Percentiles rank a stretch among this genome's conserved stretches.
These are phyloP conservation scores for Alviniconcha marisindica DNA, from an alignment of 1,140 invertebrate genomes.

Conservation along the genomic window DNA sequence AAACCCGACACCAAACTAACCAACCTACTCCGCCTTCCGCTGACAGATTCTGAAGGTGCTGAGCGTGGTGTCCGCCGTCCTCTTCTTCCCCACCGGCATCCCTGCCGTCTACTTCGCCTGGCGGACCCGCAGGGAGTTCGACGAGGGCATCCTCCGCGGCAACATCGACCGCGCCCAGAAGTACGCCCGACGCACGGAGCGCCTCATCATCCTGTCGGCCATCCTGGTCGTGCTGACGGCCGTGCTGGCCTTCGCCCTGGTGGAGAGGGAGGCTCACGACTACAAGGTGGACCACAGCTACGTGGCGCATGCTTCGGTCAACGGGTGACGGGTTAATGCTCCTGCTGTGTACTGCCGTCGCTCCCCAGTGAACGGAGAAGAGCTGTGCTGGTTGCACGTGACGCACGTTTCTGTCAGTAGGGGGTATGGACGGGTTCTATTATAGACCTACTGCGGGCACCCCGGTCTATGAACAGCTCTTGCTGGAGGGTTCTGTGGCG, in stretches of 20 bases:
- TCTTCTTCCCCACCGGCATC: constrained; percentile 66
- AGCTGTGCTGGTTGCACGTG: no score
- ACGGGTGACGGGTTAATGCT: no score
- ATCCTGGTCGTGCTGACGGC: constrained; percentile 49
- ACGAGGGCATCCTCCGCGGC: constrained; percentile 57
- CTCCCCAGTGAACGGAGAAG: no score
- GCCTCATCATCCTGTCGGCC: constrained; percentile 58
- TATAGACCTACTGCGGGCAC: no score
- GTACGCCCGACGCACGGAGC: constrained; percentile 52
- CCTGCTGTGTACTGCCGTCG: no score
- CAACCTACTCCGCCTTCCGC: no score
- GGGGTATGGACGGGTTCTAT: no score
- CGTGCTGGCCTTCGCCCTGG: constrained; percentile 50
- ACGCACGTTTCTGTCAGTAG: no score
- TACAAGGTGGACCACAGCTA: constrained; percentile 4
- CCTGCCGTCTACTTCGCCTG: constrained; percentile 57
- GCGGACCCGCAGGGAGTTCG: constrained; percentile 58
- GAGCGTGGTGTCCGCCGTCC: background rate
- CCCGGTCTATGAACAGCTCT: no score
- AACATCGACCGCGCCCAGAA: constrained; percentile 62
- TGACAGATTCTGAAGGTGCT: constrained; percentile 43
- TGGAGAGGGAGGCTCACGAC: constrained; percentile 43
- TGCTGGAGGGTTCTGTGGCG: no score
- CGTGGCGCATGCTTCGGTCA: background rate
- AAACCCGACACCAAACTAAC: no score